A percentile compares a stretch with the other conserved stretches of the same genome.
These are phyloP conservation scores for Halictus ligatus DNA, from an alignment of 2,888 invertebrate genomes.

Conservation along the genomic window DNA sequence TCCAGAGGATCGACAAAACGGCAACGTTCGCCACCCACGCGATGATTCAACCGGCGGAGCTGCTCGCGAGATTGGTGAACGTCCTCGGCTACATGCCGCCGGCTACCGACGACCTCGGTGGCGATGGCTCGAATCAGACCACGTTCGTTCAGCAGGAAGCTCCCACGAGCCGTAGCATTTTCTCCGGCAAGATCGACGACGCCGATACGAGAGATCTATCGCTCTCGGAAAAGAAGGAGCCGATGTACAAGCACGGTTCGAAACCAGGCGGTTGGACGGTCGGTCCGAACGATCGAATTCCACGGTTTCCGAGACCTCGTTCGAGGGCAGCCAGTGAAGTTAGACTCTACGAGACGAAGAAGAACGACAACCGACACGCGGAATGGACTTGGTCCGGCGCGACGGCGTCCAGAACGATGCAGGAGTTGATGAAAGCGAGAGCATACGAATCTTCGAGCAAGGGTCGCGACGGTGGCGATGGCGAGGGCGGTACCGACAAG, in stretches of 20 bases:
- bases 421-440: slow-evolving; percentile 84
- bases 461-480: background rate
- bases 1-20: slow-evolving; percentile 91
- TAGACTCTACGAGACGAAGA: slow-evolving; percentile 79
- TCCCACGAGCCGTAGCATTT: background rate
- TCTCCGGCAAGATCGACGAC: background rate
- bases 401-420: slow-evolving; percentile 87
- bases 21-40: slow-evolving; percentile 91
- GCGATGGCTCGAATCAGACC: slow-evolving; percentile 45
- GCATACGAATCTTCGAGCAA: slow-evolving; percentile 66
- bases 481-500: slow-evolving; percentile 40
- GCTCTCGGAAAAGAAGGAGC: slow-evolving; percentile 2
- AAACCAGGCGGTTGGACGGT: slow-evolving; percentile 85
- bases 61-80: slow-evolving; percentile 91
- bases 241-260: slow-evolving; percentile 46
- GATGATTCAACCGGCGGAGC: slow-evolving; percentile 90
- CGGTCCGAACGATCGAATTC: slow-evolving; percentile 81
- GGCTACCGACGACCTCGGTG: slow-evolving; percentile 72
- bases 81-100: slow-evolving; percentile 88
- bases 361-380: slow-evolving; percentile 82
- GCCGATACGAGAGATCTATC: slow-evolving; percentile 85
- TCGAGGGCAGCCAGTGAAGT: slow-evolving; percentile 88
- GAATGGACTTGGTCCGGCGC: slow-evolving; percentile 90
- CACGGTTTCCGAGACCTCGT: slow-evolving; percentile 79
- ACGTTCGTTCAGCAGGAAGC: slow-evolving; percentile 14